A percentile compares a stretch with the other conserved stretches of the same genome.
Conservation (phyloP, 2,888 invertebrate genomes). For the Lycophotia porphyrea region DNA sequence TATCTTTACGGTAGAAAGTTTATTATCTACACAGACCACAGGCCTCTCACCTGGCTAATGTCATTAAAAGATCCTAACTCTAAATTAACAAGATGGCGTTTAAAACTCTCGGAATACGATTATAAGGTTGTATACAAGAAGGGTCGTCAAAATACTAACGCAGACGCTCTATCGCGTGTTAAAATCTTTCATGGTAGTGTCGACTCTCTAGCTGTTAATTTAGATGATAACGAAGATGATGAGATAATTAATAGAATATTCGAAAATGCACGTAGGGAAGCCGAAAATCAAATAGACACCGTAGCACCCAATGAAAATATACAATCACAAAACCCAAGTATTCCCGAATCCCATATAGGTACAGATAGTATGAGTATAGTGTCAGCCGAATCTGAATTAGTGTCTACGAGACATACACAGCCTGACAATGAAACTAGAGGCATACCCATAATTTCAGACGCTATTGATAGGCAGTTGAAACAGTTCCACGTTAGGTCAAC, state of each 20-base stretch:
- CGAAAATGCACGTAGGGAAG: neutral
- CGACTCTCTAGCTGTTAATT: neutral
- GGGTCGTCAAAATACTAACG: slow-evolving; percentile 36
- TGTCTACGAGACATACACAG: too few species aligned
- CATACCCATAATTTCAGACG: too few species aligned
- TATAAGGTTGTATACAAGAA: slow-evolving; percentile 37
- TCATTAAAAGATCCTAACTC: neutral
- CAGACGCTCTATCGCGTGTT: slow-evolving; percentile 38
- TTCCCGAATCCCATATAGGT: neutral
- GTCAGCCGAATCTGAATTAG: too few species aligned
- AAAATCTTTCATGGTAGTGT: neutral
- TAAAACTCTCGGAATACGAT: slow-evolving; percentile 35
- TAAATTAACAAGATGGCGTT: slow-evolving; percentile 33
- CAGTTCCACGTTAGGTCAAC: too few species aligned
- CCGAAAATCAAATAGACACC: neutral
- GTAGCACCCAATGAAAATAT: neutral
- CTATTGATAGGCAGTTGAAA: too few species aligned
- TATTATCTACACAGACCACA: neutral
- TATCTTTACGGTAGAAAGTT: slow-evolving; percentile 67
- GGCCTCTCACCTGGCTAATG: neutral
- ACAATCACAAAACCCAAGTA: too few species aligned
- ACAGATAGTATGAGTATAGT: too few species aligned
- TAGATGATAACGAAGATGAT: neutral
- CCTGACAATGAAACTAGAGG: too few species aligned
- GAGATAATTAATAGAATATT: neutral